Evolutionary conservation across 2,797 vertebrate genomes (phyloP).

Genomic region (Schizopygopsis malacanthus): DNA sequence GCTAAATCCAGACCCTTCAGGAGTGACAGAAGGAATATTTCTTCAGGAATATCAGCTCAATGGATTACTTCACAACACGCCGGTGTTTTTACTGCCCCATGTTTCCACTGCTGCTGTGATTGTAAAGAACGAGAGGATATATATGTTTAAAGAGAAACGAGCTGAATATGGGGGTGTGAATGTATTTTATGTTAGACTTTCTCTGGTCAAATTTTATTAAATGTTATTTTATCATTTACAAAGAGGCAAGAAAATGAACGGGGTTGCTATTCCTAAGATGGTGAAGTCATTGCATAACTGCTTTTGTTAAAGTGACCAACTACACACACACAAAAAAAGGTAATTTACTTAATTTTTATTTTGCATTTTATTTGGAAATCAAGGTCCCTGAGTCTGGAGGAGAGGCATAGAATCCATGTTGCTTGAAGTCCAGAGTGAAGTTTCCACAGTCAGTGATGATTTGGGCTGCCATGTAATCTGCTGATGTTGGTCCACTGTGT

Average conservation of each 20-base stretch:
- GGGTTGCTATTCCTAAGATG: background rate
- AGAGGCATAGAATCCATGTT: too few species aligned
- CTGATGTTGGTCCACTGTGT: too few species aligned
- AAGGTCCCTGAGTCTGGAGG: too few species aligned
- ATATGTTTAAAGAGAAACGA: background rate
- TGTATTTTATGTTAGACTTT: background rate
- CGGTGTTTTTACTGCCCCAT: constrained; percentile 33
- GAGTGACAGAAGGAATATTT: constrained; percentile 59
- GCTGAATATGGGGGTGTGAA: background rate
- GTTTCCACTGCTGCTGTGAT: constrained; percentile 32
- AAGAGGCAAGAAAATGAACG: background rate
- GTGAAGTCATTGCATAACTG: background rate
- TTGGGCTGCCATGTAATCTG: too few species aligned
- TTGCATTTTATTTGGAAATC: too few species aligned
- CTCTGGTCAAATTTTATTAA: background rate
- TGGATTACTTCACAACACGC: constrained; percentile 32
- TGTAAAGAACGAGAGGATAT: background rate
- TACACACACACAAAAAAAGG: too few species aligned
- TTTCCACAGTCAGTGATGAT: too few species aligned
- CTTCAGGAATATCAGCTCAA: constrained; percentile 53
- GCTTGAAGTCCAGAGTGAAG: too few species aligned
- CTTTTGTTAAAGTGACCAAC: background rate
- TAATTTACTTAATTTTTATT: too few species aligned
- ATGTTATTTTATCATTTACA: background rate
- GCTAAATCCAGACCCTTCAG: constrained; percentile 79